Percentiles rank a stretch among this genome's conserved stretches.
These are phyloP conservation scores for Zonitis immaculata DNA, from an alignment of 2,888 invertebrate species.

Conservation along the genomic window DNA sequence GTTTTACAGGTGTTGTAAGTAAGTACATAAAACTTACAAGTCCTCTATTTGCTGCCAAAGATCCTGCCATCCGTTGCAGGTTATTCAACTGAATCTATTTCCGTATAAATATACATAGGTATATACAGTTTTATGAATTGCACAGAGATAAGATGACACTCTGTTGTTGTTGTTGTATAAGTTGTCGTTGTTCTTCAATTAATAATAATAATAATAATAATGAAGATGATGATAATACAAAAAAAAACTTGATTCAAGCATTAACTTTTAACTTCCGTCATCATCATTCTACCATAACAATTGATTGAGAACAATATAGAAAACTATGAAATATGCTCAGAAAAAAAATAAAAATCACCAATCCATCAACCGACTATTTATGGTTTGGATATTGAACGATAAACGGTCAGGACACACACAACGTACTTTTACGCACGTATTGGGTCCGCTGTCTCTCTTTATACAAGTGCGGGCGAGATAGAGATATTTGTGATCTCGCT, in stretches of 20 bases:
- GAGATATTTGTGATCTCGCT: too few relatives aligned
- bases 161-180: neutral
- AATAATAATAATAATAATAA: neutral
- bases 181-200: neutral
- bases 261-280: neutral
- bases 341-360: too few relatives aligned
- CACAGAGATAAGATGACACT: conserved; percentile 1
- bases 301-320: too few relatives aligned
- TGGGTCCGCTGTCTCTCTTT: too few relatives aligned
- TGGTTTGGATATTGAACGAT: too few relatives aligned
- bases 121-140: conserved; percentile 10
- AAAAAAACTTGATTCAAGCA: neutral
- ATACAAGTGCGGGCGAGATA: too few relatives aligned
- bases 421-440: too few relatives aligned
- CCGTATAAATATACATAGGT: conserved; percentile 2
- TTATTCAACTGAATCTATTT: conserved; percentile 18
- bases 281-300: neutral
- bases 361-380: too few relatives aligned
- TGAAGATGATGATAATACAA: neutral
- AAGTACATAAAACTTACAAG: neutral
- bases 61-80: conserved; percentile 6
- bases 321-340: too few relatives aligned
- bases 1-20: conserved; percentile 10
- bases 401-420: too few relatives aligned
- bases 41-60: neutral